Percentiles rank a stretch among this genome's conserved stretches.
phyloP scores from a whole-genome alignment of 2,797 vertebrate species.

The Hippopotamyrus pictus region DNA sequence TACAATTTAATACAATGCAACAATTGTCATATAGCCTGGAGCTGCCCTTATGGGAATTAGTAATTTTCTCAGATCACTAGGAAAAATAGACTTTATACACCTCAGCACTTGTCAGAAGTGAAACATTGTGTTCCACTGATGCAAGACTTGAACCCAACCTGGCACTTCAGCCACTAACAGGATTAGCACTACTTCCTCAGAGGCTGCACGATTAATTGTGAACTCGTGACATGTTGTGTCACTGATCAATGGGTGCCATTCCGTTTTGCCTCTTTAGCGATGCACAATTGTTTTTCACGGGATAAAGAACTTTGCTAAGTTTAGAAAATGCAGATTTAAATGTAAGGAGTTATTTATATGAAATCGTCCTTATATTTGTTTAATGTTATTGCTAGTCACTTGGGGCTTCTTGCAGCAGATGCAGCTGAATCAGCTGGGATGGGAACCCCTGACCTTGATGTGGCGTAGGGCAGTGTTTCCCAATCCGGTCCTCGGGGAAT shows the following conservation, averaged over 20 bases:
- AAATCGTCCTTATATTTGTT: background rate
- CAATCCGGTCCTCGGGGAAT: background rate
- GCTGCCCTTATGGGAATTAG: background rate
- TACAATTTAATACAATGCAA: background rate
- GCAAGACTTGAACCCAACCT: background rate
- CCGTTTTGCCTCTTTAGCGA: background rate
- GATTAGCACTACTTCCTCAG: background rate
- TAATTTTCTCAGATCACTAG: background rate
- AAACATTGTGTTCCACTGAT: background rate
- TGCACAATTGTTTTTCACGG: background rate
- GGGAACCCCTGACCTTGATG: background rate
- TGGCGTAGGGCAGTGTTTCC: background rate
- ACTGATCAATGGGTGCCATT: background rate
- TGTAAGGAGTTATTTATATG: background rate
- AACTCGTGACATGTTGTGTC: background rate
- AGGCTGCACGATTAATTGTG: background rate
- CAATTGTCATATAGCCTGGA: background rate
- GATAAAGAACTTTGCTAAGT: background rate
- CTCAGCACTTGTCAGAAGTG: background rate
- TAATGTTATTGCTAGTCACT: background rate
- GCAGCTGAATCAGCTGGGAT: background rate
- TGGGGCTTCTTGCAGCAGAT: background rate
- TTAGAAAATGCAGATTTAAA: background rate
- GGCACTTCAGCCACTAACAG: background rate
- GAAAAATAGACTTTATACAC: background rate